A percentile compares a stretch with the other conserved stretches of the same genome.
These are phyloP conservation scores for Crypturellus tataupa DNA, from an alignment of 2,797 vertebrate genomes.

Conservation along the genomic window DNA sequence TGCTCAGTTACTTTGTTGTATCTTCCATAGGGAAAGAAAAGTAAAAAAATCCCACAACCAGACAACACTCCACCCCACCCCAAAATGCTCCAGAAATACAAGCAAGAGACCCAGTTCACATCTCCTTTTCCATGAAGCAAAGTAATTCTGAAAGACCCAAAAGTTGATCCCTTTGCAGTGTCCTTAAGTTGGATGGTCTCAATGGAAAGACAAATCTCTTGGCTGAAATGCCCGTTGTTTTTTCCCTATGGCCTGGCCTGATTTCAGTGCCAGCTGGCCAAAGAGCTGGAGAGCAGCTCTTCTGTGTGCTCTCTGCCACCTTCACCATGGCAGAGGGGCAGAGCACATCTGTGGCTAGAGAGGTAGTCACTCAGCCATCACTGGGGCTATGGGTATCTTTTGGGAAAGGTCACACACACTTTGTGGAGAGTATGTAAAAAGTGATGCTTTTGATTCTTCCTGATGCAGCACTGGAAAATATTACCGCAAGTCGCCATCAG, in stretches of 20 bases:
- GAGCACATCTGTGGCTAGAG: not conserved
- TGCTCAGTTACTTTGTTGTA: accelerated
- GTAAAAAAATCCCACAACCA: not conserved
- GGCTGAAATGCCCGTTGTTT: not conserved
- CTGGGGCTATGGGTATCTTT: not conserved
- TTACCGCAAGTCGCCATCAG: not conserved
- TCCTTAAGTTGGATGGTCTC: not conserved
- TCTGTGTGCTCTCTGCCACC: too few species aligned
- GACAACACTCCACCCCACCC: too few species aligned
- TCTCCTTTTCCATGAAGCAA: not conserved
- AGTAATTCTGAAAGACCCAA: not conserved
- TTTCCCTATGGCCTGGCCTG: not conserved
- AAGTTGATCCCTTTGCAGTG: not conserved
- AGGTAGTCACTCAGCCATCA: not conserved
- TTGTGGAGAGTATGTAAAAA: accelerated
- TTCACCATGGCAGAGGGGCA: not conserved
- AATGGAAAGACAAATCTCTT: not conserved
- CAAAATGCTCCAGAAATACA: accelerated
- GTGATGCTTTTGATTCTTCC: not conserved
- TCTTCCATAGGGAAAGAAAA: accelerated
- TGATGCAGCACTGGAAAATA: accelerated
- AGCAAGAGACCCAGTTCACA: not conserved
- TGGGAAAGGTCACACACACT: not conserved
- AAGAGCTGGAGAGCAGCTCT: not conserved
- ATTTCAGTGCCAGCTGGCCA: accelerated